Evolutionary conservation across 2,888 invertebrate genomes (phyloP), one percentile per base, ranked within the genome.

Genomic region (Gymnoscelis rufifasciata): DNA sequence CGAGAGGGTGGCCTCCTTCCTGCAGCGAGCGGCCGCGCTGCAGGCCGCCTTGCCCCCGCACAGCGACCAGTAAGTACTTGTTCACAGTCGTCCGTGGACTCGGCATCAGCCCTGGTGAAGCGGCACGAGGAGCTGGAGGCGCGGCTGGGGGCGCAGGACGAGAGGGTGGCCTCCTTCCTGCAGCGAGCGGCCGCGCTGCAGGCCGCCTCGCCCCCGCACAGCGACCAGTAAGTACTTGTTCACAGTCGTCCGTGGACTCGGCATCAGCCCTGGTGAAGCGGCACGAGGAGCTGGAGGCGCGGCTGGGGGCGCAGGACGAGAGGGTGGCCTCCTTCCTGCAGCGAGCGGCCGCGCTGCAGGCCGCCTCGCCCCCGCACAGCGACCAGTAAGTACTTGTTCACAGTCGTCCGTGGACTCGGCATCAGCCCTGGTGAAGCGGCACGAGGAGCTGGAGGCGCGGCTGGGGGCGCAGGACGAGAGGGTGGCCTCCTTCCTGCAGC

Each of bases 91-190:
- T 96, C 97, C 0, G 88, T 96, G 48, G 97, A 97, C 78, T 95
- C 95, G 63, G 97, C 97, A 2, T 97, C 97, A 71, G 97, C 97
- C 0, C 90, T 98, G 49, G 83, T 97, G 42, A 98, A 98, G 79
- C 92, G 97, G 14, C 98, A 99, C 76, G 93, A 95, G 68, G 97
- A 98, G 78, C 93, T 99, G 75, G 95, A 97, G 70, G 96, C 96
- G 63, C 95, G 96, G 0, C 87, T 99, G 12, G 91, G 91, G 53
- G 98, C 97, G 0, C 98, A 99, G 82, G 97, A 98, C 69, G 97
- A 98, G 62, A 90, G 97, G 29, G 82, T 98, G 7, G 93, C 93
- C 51, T 92, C 92, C 8, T 95, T 98, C 74, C 92, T 91, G 59
- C 94, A 95, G 60, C 92, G 93, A 49, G 97, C 98, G 0, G 93